These are phyloP conservation scores for Endotricha flammealis DNA, from an alignment of 2,888 invertebrate genomes.

Conservation along the genomic window DNA sequence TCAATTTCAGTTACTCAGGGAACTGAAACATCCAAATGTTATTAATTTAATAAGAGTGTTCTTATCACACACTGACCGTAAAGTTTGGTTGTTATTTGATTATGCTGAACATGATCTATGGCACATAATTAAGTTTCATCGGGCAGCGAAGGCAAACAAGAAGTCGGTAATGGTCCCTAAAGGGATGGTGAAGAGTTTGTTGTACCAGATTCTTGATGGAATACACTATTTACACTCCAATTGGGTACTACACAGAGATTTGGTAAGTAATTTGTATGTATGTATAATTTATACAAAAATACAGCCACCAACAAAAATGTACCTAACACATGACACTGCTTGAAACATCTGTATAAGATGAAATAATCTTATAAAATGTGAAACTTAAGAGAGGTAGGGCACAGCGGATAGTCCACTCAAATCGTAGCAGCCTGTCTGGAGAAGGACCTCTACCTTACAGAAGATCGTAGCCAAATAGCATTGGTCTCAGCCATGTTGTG, in stretches of 20 bases:
- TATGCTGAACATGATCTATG: slow-evolving; percentile 99
- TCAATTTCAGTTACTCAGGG: slow-evolving; percentile 89
- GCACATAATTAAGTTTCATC: slow-evolving; percentile 99
- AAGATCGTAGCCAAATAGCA: too few relatives aligned
- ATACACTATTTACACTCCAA: slow-evolving; percentile 99
- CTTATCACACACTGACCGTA: slow-evolving; percentile 95
- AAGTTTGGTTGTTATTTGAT: slow-evolving; percentile 98
- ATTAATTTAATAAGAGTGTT: slow-evolving; percentile 98
- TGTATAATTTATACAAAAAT: too few relatives aligned
- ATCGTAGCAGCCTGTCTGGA: too few relatives aligned
- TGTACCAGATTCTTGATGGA: slow-evolving; percentile 98
- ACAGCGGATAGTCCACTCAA: too few relatives aligned
- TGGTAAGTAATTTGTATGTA: too few relatives aligned
- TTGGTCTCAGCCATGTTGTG: too few relatives aligned
- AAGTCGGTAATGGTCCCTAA: slow-evolving; percentile 97
- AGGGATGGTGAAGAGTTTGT: slow-evolving; percentile 97
- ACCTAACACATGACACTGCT: too few relatives aligned
- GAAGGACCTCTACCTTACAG: too few relatives aligned
- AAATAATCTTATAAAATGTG: too few relatives aligned
- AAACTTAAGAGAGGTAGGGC: too few relatives aligned
- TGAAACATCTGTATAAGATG: background rate
- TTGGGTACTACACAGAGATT: slow-evolving; percentile 98
- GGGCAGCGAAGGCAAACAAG: slow-evolving; percentile 98
- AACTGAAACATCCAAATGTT: slow-evolving; percentile 97
- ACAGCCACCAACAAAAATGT: too few relatives aligned